phyloP scores from a whole-genome alignment of 2,888 invertebrate species.

The Helobdella robusta region DNA sequence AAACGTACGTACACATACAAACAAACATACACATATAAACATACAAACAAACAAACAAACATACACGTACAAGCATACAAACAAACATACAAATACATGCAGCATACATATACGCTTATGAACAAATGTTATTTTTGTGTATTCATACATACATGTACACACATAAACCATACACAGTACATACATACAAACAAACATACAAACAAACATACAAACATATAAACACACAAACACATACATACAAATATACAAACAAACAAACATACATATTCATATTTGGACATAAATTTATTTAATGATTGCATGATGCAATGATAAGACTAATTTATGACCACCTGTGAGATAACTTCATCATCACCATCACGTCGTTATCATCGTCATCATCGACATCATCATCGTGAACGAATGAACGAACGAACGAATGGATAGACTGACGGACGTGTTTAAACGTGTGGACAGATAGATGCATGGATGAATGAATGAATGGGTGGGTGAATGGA shows the following conservation, averaged over 20 bases:
- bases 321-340: no score
- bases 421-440: no score
- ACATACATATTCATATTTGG: neutral
- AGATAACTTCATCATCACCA: no score
- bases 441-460: no score
- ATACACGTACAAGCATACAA: slow-evolving; percentile 1
- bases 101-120: slow-evolving; percentile 2
- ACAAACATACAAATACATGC: slow-evolving; percentile 17
- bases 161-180: neutral
- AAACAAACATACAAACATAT: slow-evolving; percentile 4
- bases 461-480: no score
- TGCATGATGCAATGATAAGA: no score
- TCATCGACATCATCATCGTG: no score
- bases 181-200: slow-evolving; percentile 16
- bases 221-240: neutral
- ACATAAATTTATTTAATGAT: neutral
- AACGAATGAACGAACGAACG: no score
- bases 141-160: slow-evolving; percentile 11
- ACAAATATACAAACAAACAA: neutral
- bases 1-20: neutral
- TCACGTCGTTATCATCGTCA: no score
- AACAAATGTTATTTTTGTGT: no score
- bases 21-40: neutral
- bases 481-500: no score
- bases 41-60: neutral